These are phyloP conservation scores for Tupiocoris notatus DNA, from an alignment of 2,888 invertebrate genomes.

Conservation along the genomic window DNA sequence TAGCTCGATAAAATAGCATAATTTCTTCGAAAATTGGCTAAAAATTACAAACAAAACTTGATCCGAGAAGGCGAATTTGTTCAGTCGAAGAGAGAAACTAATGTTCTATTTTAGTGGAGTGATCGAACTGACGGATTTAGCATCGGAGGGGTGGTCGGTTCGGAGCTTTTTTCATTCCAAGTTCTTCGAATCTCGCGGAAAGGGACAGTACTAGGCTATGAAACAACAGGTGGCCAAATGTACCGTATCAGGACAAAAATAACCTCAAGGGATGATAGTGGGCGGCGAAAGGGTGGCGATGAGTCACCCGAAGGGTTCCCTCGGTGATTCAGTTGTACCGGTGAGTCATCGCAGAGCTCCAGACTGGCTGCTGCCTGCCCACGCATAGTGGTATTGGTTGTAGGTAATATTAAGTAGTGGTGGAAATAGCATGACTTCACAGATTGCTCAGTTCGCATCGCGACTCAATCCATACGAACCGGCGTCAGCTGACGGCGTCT, in stretches of 20 bases:
- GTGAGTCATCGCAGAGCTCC: constrained; percentile 1
- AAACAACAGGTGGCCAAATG: not conserved
- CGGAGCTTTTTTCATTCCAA: not conserved
- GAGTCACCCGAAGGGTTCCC: not conserved
- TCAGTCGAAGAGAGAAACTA: not conserved
- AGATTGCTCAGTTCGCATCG: no score
- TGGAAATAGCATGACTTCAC: no score
- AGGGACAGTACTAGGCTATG: not conserved
- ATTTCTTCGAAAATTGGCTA: no score
- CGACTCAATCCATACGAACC: no score
- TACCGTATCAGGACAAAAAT: not conserved
- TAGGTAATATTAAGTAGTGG: no score
- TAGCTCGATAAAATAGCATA: no score
- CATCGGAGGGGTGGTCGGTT: not conserved
- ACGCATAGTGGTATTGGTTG: no score
- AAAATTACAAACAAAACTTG: no score
- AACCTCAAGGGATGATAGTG: not conserved
- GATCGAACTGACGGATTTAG: not conserved
- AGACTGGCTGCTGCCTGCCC: constrained; percentile 4
- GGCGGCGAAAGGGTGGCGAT: not conserved
- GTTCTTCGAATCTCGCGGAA: not conserved
- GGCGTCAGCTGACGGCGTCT: no score
- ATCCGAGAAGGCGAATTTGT: no score
- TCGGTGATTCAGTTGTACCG: not conserved
- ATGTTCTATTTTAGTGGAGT: not conserved